Percentiles rank a stretch among this genome's conserved stretches.
phyloP scores from a whole-genome alignment of 30 jellyfish, hydroid and myxozoan species.

The Aurelia aurita complex sp. Pacific region DNA sequence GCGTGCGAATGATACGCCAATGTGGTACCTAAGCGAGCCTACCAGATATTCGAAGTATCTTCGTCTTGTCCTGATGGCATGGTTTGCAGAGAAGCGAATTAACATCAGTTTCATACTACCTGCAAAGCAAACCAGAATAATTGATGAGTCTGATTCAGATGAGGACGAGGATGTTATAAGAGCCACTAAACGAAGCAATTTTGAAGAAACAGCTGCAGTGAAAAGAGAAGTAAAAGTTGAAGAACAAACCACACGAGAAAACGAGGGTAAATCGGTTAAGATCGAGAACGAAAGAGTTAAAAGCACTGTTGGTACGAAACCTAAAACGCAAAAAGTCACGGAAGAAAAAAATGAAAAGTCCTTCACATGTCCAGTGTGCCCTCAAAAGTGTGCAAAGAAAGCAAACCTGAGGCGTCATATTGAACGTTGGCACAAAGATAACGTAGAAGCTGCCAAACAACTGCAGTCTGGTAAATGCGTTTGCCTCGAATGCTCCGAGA shows the following conservation, averaged over 20 bases:
- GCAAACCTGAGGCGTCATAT: not conserved
- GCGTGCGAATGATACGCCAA: not conserved
- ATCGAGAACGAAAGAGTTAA: no score
- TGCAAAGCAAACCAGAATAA: no score
- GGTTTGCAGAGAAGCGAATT: not conserved
- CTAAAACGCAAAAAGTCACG: no score
- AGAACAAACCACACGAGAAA: not conserved
- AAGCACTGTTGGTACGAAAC: no score
- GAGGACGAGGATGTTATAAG: not conserved
- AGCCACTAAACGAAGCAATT: no score
- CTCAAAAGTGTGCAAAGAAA: not conserved
- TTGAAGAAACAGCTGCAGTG: no score
- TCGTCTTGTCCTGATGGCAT: not conserved
- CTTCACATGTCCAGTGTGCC: not conserved
- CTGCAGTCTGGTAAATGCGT: conserved; percentile 4
- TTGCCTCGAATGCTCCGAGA: not conserved
- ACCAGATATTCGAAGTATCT: conserved; percentile 2
- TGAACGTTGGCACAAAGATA: not conserved
- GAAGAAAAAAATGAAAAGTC: not conserved
- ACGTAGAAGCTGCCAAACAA: not conserved
- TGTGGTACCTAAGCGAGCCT: not conserved
- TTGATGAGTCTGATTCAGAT: not conserved
- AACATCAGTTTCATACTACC: not conserved
- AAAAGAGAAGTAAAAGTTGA: not conserved
- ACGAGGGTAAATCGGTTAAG: no score